Base-by-base conservation (phyloP, 2,797 vertebrate species). In the Phoebastria nigripes region DNA sequence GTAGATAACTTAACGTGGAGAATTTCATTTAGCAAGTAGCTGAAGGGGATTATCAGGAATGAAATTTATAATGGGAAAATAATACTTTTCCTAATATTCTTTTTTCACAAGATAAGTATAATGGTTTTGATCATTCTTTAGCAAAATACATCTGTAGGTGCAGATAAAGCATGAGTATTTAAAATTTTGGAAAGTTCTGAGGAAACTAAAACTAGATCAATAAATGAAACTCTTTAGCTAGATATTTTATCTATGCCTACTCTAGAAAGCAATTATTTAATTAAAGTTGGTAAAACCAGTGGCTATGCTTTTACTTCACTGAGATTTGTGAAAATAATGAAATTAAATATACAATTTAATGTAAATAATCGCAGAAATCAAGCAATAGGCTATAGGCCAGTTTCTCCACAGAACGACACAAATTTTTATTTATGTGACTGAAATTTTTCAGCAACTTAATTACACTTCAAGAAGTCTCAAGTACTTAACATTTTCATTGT, bases 1-100 rank as follows among this genome's bases (percentile, higher is more conserved):
- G 33, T 42, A 61, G n/a, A n/a, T 15, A 41, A 41, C 6, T 70
- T 66, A 59, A 67, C 0, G 0, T 58, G 22, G 24, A 88, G 41
- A 71, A 83, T 67, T 89, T 80, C 0, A 41, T 77, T 80, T 62
- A 62, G 28, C 20, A 39, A 21, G 25, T 61, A 77, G 26, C 65
- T 89, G n/a, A 79, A 89, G 20, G 26, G 18, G 25, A 31, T 87
- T 58, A 73, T 77, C 51, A 46, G 66, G 46, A 59, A 74, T 77
- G 46, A 17, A 69, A 13, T 15, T 76, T 55, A 39, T 69, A 65
- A 62, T 62, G 54, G 42, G 28, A 84, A 86, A 61, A 72, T 41
- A 70, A 70, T 46, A n/a, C 10, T 79, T 93, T 63, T 56, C 9
- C 31, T 76, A 33, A 28, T 39, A 11, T 5, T 58, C 5, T 72